Base-by-base conservation (phyloP, 2,888 invertebrate genomes). In the Branchellion lobata region DNA sequence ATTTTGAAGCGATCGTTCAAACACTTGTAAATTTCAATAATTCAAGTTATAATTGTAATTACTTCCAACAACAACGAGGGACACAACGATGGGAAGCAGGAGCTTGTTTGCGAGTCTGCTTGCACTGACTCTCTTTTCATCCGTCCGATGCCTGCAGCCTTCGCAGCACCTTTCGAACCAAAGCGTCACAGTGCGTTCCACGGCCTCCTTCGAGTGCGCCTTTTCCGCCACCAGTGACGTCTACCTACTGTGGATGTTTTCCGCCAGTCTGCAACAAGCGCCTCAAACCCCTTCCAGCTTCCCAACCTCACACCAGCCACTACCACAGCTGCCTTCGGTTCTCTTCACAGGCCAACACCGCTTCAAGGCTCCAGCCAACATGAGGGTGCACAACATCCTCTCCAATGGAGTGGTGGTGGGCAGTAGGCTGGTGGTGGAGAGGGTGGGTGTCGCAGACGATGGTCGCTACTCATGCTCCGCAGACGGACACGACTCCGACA, bases 361-460 rank as follows among this genome's bases (percentile, higher is more conserved):
- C n/a, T 57, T 57, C 61, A 57, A 57, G n/a, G 61, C 61, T 3
- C 61, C 61, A 3, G 11, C 61, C 8, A 57, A 57, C 61, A 57
- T 57, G 61, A 57, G 24, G 21, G 61, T 57, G 21, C 14, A 57
- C 3, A 57, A 57, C n/a, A 57, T 57, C 8, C 5, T 57, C 14
- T 14, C 3, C n/a, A n/a, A n/a, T 57, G 61, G 14, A 3, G 61
- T 57, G 21, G 61, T 57, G 61, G 61, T 57, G 61, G 61, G 61
- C 5, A 57, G 61, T 57, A 57, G 61, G 24, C n/a, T 57, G 61
- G 61, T 57, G 61, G 24, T 57, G 21, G 61, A 57, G n/a, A 57
- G n/a, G 61, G 61, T 57, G 21, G 61, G 61, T 24, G 61, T 57
- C 11, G 61, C 5, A 57, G 61, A 57, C 24, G 61, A 57, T 57